Evolutionary conservation across 2,113 vertebrate genomes (phyloP).

Genomic region (Gallinago media): DNA sequence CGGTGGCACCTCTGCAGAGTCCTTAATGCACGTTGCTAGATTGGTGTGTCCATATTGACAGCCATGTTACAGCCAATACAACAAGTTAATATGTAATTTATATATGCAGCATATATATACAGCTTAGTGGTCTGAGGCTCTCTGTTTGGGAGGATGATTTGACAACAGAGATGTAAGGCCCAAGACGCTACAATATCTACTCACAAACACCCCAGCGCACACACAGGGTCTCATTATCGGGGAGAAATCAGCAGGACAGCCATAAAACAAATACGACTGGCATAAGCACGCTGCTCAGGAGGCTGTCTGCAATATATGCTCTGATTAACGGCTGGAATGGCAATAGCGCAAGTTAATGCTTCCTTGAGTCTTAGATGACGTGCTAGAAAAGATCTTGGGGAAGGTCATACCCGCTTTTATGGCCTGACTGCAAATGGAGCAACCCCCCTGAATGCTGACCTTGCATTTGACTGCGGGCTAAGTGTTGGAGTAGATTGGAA

Average conservation of each 20-base stretch:
- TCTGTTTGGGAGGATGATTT: not conserved
- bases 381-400: constrained; percentile 13
- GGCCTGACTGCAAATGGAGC: not conserved
- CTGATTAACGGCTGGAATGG: constrained; percentile 55
- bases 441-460: not conserved
- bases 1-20: not conserved
- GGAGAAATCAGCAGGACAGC: constrained; percentile 44
- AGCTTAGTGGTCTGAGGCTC: not conserved
- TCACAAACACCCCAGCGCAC: not conserved
- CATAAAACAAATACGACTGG: constrained; percentile 35
- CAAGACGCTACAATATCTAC: not conserved
- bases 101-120: not conserved
- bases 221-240: constrained; percentile 16
- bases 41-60: not conserved
- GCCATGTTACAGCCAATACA: not conserved
- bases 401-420: constrained; percentile 21
- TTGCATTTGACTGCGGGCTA: constrained; percentile 5
- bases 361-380: constrained; percentile 1
- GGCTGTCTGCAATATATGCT: constrained; percentile 21
- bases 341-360: constrained; percentile 40
- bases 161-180: not conserved
- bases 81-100: not conserved
- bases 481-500: constrained; percentile 6
- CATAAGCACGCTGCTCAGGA: constrained; percentile 33
- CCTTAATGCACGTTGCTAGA: not conserved